Conservation (phyloP, 2,113 vertebrate genomes). For the Pao palembangensis region DNA sequence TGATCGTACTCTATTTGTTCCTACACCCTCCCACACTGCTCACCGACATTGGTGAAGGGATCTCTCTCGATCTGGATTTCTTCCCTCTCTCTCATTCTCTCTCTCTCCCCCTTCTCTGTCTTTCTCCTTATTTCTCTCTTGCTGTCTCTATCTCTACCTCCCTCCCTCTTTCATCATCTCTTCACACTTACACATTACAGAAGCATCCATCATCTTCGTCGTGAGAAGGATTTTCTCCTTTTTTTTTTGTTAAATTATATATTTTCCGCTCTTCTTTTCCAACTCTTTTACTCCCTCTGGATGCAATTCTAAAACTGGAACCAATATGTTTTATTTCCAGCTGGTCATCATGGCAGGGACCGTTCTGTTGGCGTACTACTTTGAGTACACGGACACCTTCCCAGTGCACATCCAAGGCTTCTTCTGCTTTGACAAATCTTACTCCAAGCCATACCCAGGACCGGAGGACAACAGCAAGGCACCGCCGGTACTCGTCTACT, state of each 20-base stretch:
- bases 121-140: constrained; percentile 28
- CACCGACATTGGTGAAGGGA: constrained; percentile 52
- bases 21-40: constrained; percentile 55
- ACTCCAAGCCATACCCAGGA: constrained; percentile 87
- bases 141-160: constrained; percentile 19
- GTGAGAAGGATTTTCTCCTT: constrained; percentile 29
- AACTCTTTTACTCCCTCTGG: constrained; percentile 34
- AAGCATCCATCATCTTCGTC: constrained; percentile 56
- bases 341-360: constrained; percentile 89
- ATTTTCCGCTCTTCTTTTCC: constrained; percentile 23
- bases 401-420: constrained; percentile 89
- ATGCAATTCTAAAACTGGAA: constrained; percentile 55
- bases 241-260: constrained; percentile 1
- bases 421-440: constrained; percentile 89
- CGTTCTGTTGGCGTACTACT: constrained; percentile 88
- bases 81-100: constrained; percentile 20
- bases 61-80: constrained; percentile 11
- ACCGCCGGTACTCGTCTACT: constrained; percentile 85
- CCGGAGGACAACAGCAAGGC: constrained; percentile 85
- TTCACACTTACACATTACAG: constrained; percentile 65
- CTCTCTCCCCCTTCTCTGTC: constrained; percentile 28
- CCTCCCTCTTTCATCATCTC: constrained; percentile 47
- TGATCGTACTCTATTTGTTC: constrained; percentile 53
- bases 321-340: constrained; percentile 83
- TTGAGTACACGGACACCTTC: constrained; percentile 92